Base-by-base conservation (phyloP, 2,113 vertebrate genomes). In the Datnioides undecimradiatus region DNA sequence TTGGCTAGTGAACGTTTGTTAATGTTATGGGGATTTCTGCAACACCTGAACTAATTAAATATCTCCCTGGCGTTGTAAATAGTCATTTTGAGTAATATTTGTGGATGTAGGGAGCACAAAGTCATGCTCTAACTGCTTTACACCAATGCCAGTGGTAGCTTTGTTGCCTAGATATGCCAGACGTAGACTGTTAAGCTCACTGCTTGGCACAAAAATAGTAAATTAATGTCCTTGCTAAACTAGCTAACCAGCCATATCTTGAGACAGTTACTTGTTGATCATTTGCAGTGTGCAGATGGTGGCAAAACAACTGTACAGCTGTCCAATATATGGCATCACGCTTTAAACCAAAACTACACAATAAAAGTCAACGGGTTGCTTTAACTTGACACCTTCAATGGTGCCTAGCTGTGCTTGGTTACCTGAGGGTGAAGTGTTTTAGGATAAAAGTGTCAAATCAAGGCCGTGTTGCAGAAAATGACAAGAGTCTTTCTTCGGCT, bases 21-120 rank as follows among this genome's bases (percentile, higher is more conserved):
- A 55, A 72, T 79, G 23, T 57, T n/a, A 43, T 33, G 27, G 23
- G 36, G 40, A 58, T 63, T 84, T 91, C 76, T 80, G 91, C 9
- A 58, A 29, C 11, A 68, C 25, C 25, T 38, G 12, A 85, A 46
- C 11, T 54, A 57, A 70, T 45, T 62, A 66, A 46, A 70, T 57
- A 57, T 51, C 12, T 60, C 23, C 12, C 9, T 1, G n/a, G 33
- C 4, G n/a, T 48, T 58, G 34, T 62, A 63, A 38, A 27, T 19
- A n/a, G 23, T 27, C 21, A 51, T 13, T 33, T 6, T 65, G 21
- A 23, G 14, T 48, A 13, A 46, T 10, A 29, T 29, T 34, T 63
- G 25, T 6, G 31, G 5, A 23, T 38, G 21, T 8, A 16, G 1
- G 5, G 4, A 45, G 52, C n/a, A 23, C 48, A 25, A 23, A 49